Percentiles rank a stretch among this genome's conserved stretches.
Conservation (phyloP, 2,888 invertebrate genomes). For the Meghimatium bilineatum region DNA sequence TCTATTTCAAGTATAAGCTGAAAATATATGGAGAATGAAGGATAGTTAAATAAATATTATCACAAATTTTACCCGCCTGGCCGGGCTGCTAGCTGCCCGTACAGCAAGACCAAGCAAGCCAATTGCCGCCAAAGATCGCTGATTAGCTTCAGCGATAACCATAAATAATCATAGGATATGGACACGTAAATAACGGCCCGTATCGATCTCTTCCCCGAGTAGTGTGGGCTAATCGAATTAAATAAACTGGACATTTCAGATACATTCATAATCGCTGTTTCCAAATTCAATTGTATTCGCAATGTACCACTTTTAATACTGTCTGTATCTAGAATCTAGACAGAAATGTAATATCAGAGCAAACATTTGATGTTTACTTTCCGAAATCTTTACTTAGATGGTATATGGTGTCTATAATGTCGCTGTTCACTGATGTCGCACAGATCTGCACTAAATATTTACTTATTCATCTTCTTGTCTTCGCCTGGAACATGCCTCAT, state of each 20-base stretch:
- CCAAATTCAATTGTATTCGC: background rate
- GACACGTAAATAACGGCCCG: constrained; percentile 9
- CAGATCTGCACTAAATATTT: too few species aligned
- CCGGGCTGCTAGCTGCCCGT: background rate
- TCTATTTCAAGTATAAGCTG: background rate
- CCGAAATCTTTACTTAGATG: too few species aligned
- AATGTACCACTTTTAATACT: background rate
- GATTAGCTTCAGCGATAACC: background rate
- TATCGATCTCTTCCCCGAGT: background rate
- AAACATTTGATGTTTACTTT: background rate
- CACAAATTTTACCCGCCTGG: background rate
- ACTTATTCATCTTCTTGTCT: too few species aligned
- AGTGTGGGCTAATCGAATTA: constrained; percentile 16
- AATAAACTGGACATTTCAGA: background rate
- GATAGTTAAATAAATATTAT: constrained; percentile 25
- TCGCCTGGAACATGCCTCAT: too few species aligned
- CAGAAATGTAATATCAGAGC: background rate
- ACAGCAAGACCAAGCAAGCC: background rate
- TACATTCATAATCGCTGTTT: background rate
- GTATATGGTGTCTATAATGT: too few species aligned
- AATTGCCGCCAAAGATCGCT: constrained; percentile 25
- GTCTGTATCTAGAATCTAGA: background rate
- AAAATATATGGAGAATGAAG: constrained; percentile 6
- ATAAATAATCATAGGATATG: constrained; percentile 5
- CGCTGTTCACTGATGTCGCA: too few species aligned